A percentile compares a stretch with the other conserved stretches of the same genome.
Evolutionary conservation across 2,797 vertebrate species (phyloP).

Genomic region (Silurus aristotelis): DNA sequence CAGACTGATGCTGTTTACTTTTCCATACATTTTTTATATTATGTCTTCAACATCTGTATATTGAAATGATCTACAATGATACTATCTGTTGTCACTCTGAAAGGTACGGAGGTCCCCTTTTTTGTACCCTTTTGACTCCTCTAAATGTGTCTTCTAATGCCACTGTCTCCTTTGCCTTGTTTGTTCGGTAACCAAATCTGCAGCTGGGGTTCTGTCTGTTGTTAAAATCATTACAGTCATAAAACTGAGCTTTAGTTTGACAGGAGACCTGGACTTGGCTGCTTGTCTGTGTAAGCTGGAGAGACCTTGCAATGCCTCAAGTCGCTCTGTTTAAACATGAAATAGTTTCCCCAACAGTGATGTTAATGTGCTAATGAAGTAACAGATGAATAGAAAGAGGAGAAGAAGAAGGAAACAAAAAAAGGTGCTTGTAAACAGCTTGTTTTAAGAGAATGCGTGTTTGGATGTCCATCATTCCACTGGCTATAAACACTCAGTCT

Average conservation of each 20-base stretch:
- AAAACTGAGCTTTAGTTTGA: not conserved
- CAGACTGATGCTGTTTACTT: not conserved
- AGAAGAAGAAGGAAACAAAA: not conserved
- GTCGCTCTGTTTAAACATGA: not conserved
- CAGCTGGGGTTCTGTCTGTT: not conserved
- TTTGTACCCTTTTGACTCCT: not conserved
- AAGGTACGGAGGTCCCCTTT: too few species aligned
- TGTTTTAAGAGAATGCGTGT: not conserved
- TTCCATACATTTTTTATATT: not conserved
- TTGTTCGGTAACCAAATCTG: not conserved
- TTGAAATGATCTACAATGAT: not conserved
- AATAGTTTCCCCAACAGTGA: not conserved
- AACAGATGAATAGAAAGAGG: not conserved
- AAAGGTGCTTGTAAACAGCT: not conserved
- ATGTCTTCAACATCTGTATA: not conserved
- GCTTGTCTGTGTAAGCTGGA: not conserved
- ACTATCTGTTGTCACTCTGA: not conserved
- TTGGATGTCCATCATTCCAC: not conserved
- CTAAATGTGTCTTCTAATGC: not conserved
- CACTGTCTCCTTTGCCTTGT: not conserved
- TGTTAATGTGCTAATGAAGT: not conserved
- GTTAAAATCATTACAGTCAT: not conserved
- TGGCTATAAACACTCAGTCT: not conserved
- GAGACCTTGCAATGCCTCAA: not conserved
- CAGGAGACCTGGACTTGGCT: not conserved